Base-by-base conservation (phyloP, 2,888 invertebrate species). In the Oscheius sp. region DNA sequence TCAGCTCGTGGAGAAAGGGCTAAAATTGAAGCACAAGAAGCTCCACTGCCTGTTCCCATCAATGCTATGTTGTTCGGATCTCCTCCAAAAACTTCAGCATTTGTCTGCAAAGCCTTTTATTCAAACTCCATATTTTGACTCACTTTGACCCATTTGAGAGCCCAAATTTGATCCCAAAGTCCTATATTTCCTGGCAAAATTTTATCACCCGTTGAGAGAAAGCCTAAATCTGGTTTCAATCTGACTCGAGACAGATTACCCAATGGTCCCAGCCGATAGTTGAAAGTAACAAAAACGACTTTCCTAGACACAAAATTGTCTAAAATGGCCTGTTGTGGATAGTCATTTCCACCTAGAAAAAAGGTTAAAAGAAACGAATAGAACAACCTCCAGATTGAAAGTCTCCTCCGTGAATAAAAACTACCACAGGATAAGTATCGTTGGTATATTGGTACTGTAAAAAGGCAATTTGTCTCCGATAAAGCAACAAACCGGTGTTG, bases 351-450 rank as follows among this genome's bases (percentile, higher is more conserved):
- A 63, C 73, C 57, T 57, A 20, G 39, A 57, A 20, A 1, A 20
- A 10, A 20, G 33, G 3, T 3, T 55, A n/a, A n/a, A n/a, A n/a
- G n/a, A n/a, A n/a, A n/a, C n/a, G n/a, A n/a, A n/a, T n/a, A n/a
- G n/a, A n/a, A n/a, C n/a, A 1, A 57, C 57, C 79, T 37, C 96
- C 96, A 58, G 92, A 91, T 42, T 91, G 91, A 88, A 94, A 96
- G 87, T 94, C 93, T 0, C 96, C 96, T 0, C 95, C 96, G 87
- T 96, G 96, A 78, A 96, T 94, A 88, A 95, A 95, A 65, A 96
- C 91, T 92, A 96, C 93, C 0, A 96, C 95, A 0, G 96, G 93
- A 88, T 92, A 95, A 50, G 82, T 84, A 71, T 84, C 83, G 72
- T 86, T 86, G 34, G 81, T 83, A 73, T 83, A 85, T 74, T 84